Conservation (phyloP, 1,140 invertebrate genomes). For the Diprion similis region DNA sequence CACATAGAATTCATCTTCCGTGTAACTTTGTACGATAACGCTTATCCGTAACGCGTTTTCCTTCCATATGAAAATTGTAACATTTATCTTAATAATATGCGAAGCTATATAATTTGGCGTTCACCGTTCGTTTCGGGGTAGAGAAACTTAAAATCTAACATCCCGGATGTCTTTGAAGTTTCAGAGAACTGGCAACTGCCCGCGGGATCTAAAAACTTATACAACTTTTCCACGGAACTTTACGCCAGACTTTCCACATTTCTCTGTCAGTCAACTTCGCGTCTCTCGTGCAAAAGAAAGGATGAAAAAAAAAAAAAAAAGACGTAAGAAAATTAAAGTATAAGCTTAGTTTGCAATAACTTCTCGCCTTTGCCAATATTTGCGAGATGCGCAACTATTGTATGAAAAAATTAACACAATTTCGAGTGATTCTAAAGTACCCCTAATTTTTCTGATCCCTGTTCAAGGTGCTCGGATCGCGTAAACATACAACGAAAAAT, state of each 20-base stretch:
- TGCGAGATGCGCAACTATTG: background rate
- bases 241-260: background rate
- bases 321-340: background rate
- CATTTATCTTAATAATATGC: no score
- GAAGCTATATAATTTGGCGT: no score
- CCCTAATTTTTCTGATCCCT: background rate
- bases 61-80: no score
- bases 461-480: background rate
- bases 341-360: background rate
- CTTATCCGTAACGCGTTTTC: no score
- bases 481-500: no score
- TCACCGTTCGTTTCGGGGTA: background rate
- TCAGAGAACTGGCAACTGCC: background rate
- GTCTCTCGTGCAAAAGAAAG: background rate
- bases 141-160: background rate
- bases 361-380: background rate
- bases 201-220: conserved; percentile 1
- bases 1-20: no score
- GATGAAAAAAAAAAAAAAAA: background rate
- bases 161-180: background rate
- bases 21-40: no score
- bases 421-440: background rate
- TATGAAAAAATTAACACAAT: background rate
- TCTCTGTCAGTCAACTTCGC: background rate
- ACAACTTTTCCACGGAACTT: background rate